Evolutionary conservation across 2,797 vertebrate genomes (phyloP).

Genomic region (Carcharodon carcharias): DNA sequence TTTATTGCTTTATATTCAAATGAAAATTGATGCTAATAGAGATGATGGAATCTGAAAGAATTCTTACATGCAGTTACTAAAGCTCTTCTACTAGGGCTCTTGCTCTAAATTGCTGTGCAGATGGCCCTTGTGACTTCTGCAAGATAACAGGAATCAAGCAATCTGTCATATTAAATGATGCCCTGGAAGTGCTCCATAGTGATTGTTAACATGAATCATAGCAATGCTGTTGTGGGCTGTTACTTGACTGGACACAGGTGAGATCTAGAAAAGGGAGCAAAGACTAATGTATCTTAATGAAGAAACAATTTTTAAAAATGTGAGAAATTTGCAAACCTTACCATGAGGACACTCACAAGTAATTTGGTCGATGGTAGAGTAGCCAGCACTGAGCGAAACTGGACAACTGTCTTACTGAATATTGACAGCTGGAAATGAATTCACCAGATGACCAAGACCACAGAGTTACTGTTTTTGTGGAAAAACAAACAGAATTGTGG

Average conservation of each 20-base stretch:
- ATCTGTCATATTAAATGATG: neutral
- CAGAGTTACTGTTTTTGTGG: neutral
- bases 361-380: neutral
- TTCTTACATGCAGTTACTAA: neutral
- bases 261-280: neutral
- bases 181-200: neutral
- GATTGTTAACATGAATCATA: neutral
- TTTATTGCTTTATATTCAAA: neutral
- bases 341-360: neutral
- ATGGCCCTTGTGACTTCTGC: neutral
- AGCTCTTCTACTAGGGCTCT: neutral
- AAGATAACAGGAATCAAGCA: neutral
- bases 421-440: neutral
- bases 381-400: neutral
- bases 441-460: neutral
- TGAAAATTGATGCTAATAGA: neutral
- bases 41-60: neutral
- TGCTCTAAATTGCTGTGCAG: neutral
- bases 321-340: neutral
- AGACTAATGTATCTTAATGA: neutral
- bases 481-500: slow-evolving; percentile 19
- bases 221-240: neutral
- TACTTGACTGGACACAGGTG: neutral
- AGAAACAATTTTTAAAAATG: neutral
- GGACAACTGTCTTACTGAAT: neutral